Evolutionary conservation across 2,888 invertebrate genomes (phyloP).

Genomic region (Pammene aurita): DNA sequence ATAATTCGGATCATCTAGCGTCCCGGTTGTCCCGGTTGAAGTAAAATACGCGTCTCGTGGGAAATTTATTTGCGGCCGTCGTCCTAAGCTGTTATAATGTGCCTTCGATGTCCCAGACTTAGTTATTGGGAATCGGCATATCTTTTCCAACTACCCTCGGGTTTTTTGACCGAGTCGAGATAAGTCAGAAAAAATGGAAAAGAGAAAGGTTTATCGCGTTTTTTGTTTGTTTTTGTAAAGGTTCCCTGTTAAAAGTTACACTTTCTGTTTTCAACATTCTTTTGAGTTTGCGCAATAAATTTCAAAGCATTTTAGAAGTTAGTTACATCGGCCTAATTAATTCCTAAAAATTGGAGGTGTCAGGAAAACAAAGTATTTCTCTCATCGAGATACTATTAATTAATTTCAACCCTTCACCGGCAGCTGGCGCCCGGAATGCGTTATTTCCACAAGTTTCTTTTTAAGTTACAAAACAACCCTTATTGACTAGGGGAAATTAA

Average conservation of each 20-base stretch:
- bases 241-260: not conserved
- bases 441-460: conserved; percentile 51
- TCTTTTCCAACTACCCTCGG: conserved; percentile 21
- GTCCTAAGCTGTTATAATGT: conserved; percentile 69
- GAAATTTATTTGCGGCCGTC: conserved; percentile 75
- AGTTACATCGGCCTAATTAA: conserved; percentile 20
- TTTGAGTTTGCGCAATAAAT: conserved; percentile 4
- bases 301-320: not conserved
- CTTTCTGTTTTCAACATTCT: not conserved
- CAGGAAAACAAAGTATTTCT: conserved; percentile 40
- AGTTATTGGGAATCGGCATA: conserved; percentile 41
- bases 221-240: not conserved
- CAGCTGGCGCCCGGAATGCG: conserved; percentile 50
- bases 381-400: conserved; percentile 47
- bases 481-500: conserved; percentile 39
- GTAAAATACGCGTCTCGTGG: conserved; percentile 74
- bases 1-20: conserved; percentile 65
- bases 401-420: conserved; percentile 50
- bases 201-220: not conserved
- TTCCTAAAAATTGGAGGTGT: conserved; percentile 20
- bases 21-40: conserved; percentile 57
- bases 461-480: conserved; percentile 43
- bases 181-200: not conserved
- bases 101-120: conserved; percentile 64
- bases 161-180: not conserved